Percentiles rank a stretch among this genome's conserved stretches.
Conservation (phyloP, 2,113 vertebrate genomes). For the Agapornis roseicollis region DNA sequence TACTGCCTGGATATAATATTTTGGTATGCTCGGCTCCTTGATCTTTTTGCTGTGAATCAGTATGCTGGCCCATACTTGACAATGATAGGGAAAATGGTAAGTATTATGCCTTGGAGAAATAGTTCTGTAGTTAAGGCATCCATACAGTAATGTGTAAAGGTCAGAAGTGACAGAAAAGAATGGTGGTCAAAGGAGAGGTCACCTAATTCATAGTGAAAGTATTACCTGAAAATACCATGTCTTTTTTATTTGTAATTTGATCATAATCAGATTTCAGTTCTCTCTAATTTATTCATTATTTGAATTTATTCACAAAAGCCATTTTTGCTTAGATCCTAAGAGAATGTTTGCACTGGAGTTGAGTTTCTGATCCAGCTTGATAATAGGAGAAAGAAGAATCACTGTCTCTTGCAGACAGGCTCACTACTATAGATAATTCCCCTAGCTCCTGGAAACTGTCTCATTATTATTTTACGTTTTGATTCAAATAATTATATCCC, state of each 20-base stretch:
- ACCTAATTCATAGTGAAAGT: background rate
- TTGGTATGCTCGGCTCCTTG: constrained; percentile 91
- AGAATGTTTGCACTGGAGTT: background rate
- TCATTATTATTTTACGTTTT: constrained; percentile 19
- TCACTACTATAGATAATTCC: background rate
- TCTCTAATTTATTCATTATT: background rate
- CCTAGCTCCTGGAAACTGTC: background rate
- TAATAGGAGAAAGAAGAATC: background rate
- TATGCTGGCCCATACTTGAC: constrained; percentile 94
- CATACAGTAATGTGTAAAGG: background rate
- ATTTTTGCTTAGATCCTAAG: background rate
- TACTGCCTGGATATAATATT: constrained; percentile 97
- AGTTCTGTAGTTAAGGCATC: background rate
- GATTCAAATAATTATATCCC: constrained; percentile 1
- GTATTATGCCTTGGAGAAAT: background rate
- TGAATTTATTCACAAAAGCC: background rate
- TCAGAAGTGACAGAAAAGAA: background rate
- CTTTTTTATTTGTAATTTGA: background rate
- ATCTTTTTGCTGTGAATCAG: constrained; percentile 95
- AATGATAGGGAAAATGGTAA: constrained; percentile 98
- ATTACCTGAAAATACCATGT: background rate
- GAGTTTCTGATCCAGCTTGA: background rate
- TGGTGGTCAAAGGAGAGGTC: background rate
- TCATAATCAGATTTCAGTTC: background rate
- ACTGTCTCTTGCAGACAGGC: background rate